Conservation (phyloP, 2,113 vertebrate genomes). For the Glareola pratincola region DNA sequence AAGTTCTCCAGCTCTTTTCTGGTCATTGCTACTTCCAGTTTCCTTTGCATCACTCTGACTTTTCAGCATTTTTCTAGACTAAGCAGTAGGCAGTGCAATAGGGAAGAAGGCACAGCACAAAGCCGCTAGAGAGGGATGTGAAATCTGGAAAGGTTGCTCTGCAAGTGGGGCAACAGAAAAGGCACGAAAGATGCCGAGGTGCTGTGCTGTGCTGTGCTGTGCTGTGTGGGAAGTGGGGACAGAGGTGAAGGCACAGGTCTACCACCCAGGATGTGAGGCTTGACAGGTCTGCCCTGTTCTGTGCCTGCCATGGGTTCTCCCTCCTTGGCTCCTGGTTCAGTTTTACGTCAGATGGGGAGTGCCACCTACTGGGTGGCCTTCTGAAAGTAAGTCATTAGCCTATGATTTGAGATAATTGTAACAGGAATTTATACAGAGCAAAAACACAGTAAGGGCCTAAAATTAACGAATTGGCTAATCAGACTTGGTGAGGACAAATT, state of each 20-base stretch:
- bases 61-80: neutral
- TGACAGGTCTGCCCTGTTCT: neutral
- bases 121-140: neutral
- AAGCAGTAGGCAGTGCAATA: neutral
- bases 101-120: neutral
- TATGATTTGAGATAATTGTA: neutral
- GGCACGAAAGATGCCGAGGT: fast-evolving
- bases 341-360: slow-evolving; percentile 16
- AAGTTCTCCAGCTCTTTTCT: neutral
- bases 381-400: neutral
- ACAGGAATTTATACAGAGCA: neutral
- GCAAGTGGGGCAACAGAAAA: neutral
- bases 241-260: neutral
- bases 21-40: neutral
- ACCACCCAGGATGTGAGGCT: neutral
- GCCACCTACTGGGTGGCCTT: slow-evolving; percentile 45
- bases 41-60: neutral
- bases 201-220: neutral
- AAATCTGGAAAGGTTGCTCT: neutral
- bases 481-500: neutral
- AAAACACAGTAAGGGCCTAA: slow-evolving; percentile 1
- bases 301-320: neutral
- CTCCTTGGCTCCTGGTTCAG: neutral
- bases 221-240: neutral
- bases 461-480: neutral